Percentiles rank a stretch among this genome's conserved stretches.
phyloP scores from a whole-genome alignment of 2,888 invertebrate species.

The Eudiplozoon nipponicum region DNA sequence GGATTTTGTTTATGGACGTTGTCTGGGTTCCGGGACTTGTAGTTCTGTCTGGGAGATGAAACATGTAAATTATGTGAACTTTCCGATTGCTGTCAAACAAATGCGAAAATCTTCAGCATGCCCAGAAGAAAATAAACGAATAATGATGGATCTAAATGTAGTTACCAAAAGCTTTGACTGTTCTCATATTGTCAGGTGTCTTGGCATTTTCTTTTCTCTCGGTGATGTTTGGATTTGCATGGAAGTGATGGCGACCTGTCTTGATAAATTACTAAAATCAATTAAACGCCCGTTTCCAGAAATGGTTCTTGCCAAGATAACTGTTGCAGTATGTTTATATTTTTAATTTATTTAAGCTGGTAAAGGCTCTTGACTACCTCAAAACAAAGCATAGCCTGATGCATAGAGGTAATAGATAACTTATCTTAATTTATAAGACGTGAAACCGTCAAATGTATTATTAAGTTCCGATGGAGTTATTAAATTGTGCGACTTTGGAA shows the following conservation, averaged over 20 bases:
- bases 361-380: slow-evolving; percentile 66
- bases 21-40: slow-evolving; percentile 15
- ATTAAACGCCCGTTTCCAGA: slow-evolving; percentile 55
- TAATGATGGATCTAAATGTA: slow-evolving; percentile 89
- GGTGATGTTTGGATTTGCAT: slow-evolving; percentile 69
- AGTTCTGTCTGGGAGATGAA: slow-evolving; percentile 10
- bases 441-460: slow-evolving; percentile 88
- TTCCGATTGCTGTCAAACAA: slow-evolving; percentile 21
- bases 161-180: slow-evolving; percentile 86
- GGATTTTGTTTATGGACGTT: slow-evolving; percentile 10
- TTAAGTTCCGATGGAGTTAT: slow-evolving; percentile 70
- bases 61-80: slow-evolving; percentile 1
- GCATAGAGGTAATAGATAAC: slow-evolving; percentile 36
- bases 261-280: slow-evolving; percentile 61
- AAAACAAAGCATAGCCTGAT: slow-evolving; percentile 85
- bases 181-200: slow-evolving; percentile 71
- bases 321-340: slow-evolving; percentile 31
- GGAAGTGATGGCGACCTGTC: slow-evolving; percentile 94
- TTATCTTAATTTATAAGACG: slow-evolving; percentile 33
- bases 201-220: slow-evolving; percentile 76
- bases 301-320: slow-evolving; percentile 70
- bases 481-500: slow-evolving; percentile 94
- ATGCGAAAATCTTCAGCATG: slow-evolving; percentile 72
- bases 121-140: slow-evolving; percentile 75
- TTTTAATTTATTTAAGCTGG: slow-evolving; percentile 21